These are phyloP conservation scores for Hypsibius dujardini DNA, from an alignment of 1,140 invertebrate genomes.

Conservation along the genomic window DNA sequence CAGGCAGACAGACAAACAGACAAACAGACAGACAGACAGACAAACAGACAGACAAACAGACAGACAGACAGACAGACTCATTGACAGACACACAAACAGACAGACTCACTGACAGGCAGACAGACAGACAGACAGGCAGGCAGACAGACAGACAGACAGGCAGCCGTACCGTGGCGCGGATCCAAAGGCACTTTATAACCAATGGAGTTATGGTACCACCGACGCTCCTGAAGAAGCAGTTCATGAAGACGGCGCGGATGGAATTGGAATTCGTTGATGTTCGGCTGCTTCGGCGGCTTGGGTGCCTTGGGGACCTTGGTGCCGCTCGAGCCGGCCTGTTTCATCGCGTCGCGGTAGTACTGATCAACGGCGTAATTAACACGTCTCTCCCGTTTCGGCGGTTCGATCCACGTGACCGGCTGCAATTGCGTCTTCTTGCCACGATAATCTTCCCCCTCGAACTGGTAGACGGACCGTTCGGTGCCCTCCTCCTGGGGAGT, in stretches of 20 bases:
- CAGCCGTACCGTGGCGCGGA: background rate
- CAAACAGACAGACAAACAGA: too few species aligned
- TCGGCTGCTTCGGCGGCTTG: conserved; percentile 90
- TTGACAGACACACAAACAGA: too few species aligned
- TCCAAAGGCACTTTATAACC: conserved; percentile 44
- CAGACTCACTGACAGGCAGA: too few species aligned
- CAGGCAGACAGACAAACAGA: too few species aligned
- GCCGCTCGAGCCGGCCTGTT: background rate
- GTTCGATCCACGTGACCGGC: conserved; percentile 89
- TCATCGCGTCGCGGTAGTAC: conserved; percentile 75
- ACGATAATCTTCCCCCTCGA: conserved; percentile 66
- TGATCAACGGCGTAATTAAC: conserved; percentile 98
- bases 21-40: too few species aligned
- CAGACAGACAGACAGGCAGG: too few species aligned
- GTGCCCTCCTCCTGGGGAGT: conserved; percentile 46
- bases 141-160: too few species aligned
- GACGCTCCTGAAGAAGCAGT: conserved; percentile 93
- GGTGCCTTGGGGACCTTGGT: conserved; percentile 49
- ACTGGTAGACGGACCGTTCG: conserved; percentile 80
- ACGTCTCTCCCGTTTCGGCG: conserved; percentile 92
- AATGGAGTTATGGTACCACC: conserved; percentile 82
- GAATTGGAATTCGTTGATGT: conserved; percentile 98
- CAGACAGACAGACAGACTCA: too few species aligned
- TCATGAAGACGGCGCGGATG: conserved; percentile 93
- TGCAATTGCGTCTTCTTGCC: conserved; percentile 50